Base-by-base conservation (phyloP, 2,888 invertebrate species). In the Phyllotreta striolata region DNA sequence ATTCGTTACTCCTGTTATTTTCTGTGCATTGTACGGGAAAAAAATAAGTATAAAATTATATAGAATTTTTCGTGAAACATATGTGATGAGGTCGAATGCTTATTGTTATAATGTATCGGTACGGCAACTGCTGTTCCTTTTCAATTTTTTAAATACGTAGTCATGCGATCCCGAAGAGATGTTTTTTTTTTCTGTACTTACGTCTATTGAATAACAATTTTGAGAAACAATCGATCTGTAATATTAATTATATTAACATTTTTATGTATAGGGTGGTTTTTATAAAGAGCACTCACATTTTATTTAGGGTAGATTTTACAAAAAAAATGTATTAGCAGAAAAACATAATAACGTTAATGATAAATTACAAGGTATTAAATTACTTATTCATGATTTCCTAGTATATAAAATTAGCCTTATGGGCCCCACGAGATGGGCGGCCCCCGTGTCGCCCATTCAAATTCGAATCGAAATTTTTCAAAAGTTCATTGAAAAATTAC, bases 11-110 rank as follows among this genome's bases (percentile, higher is more conserved):
- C 78, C 80, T 81, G 80, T 81, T 78, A 81, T 82, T 82, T 81
- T 75, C 78, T 77, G 79, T 79, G 78, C 81, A 79, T 80, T 81
- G 80, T 80, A 78, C 78, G 74, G 78, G 78, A 80, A 81, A 80
- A 80, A 81, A 76, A 79, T 78, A 77, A 77, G 76, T 77, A 78
- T 72, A 69, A 80, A 81, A 81, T 81, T 81, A 81, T 77, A 81
- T 81, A 80, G 75, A 79, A 80, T 81, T 80, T 80, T 79, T 80
- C 55, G 57, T 76, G 74, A 80, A 81, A 79, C 80, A 81, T 77
- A 80, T 81, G 80, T 76, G 73, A 67, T 72, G 74, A 69, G 68
- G 68, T 70, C 69, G 70, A 72, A 70, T 73, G 74, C 72, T 75
- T 75, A 76, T 78, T 77, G 78, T 77, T 76, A 72, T 71, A 72